phyloP scores from a whole-genome alignment of 2,113 vertebrate species.

The Caretta caretta region DNA sequence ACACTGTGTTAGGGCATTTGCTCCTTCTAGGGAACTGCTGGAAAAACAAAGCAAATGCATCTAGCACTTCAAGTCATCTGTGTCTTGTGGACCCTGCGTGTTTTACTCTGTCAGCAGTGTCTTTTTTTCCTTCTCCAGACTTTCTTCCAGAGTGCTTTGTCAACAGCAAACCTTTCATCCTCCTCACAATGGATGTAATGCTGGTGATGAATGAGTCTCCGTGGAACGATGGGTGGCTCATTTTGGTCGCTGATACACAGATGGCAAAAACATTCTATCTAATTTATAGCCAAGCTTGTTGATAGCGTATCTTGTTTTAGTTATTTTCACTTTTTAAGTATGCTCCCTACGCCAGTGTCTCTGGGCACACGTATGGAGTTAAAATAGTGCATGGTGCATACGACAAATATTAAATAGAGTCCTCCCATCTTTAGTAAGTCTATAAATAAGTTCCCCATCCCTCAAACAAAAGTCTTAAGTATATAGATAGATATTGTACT shows the following conservation, averaged over 20 bases:
- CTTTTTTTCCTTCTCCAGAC: background rate
- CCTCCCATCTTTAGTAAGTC: background rate
- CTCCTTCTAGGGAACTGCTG: background rate
- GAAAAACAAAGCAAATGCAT: background rate
- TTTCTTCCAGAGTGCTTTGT: background rate
- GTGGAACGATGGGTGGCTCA: no score
- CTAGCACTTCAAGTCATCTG: background rate
- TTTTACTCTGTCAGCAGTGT: background rate
- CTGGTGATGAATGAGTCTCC: no score
- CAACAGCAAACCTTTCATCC: background rate
- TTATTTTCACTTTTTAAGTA: background rate
- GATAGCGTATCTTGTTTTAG: fast-evolving
- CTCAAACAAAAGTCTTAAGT: background rate
- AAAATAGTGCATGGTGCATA: background rate
- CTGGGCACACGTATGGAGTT: fast-evolving
- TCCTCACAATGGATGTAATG: background rate
- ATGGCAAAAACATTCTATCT: fast-evolving
- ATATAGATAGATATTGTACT: background rate
- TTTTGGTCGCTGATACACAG: fast-evolving
- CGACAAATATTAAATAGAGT: background rate
- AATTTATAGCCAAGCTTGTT: background rate
- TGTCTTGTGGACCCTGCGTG: background rate
- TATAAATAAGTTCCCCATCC: background rate
- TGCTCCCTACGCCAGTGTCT: fast-evolving
- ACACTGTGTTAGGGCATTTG: background rate